Conservation (phyloP, 2,888 invertebrate genomes). For the Balanococcus diminutus region DNA sequence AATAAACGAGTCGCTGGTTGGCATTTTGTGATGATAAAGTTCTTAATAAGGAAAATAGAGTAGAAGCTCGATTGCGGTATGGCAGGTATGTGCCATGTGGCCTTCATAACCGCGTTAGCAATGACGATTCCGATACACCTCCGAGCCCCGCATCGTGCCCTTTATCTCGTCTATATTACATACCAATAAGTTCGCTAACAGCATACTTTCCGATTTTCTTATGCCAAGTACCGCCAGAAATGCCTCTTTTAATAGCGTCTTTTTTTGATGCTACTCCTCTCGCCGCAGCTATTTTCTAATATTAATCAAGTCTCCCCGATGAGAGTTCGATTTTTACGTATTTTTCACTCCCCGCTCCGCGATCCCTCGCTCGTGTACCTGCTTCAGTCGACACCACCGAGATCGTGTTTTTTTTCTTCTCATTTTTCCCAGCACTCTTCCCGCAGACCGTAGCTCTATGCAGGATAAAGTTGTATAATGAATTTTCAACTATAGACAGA, state of each 20-base stretch:
- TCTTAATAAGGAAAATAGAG: constrained; percentile 55
- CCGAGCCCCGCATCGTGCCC: not conserved
- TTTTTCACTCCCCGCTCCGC: not conserved
- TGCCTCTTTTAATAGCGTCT: constrained; percentile 49
- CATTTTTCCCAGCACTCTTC: not conserved
- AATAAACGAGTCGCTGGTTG: constrained; percentile 51
- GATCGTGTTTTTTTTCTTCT: not conserved
- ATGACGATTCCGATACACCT: constrained; percentile 51
- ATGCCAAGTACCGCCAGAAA: constrained; percentile 32
- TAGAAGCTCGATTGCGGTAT: constrained; percentile 48
- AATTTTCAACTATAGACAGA: not conserved
- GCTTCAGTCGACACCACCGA: not conserved
- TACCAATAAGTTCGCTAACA: constrained; percentile 55
- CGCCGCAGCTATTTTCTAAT: constrained; percentile 27
- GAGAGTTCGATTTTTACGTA: constrained; percentile 36
- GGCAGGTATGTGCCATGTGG: constrained; percentile 54
- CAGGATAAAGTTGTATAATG: constrained; percentile 18
- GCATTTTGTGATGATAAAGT: constrained; percentile 55
- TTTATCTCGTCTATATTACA: constrained; percentile 48
- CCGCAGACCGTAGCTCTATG: too few species aligned
- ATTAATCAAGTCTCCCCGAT: constrained; percentile 35
- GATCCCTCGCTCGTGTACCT: not conserved
- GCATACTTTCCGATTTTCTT: constrained; percentile 54
- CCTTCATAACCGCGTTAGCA: constrained; percentile 54
- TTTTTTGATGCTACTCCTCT: constrained; percentile 6